These are phyloP conservation scores for Bugulina stolonifera DNA, from an alignment of 2,888 invertebrate genomes.

Conservation along the genomic window DNA sequence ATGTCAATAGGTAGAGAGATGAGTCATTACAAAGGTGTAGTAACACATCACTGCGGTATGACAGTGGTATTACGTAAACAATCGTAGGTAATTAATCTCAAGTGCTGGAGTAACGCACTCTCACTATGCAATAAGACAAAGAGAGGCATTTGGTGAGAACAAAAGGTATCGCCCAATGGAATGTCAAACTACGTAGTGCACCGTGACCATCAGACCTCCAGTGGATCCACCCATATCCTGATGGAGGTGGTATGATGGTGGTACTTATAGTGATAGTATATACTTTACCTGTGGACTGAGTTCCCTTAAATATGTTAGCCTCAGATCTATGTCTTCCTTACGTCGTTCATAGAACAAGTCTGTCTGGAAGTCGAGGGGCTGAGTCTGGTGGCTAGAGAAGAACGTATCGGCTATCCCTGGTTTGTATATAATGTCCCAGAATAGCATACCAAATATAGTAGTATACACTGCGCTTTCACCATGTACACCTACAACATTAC, in stretches of 20 bases:
- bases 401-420: slow-evolving; percentile 62
- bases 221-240: no score
- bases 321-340: slow-evolving; percentile 59
- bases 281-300: slow-evolving; percentile 35
- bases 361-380: slow-evolving; percentile 68
- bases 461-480: slow-evolving; percentile 66
- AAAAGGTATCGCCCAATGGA: background rate
- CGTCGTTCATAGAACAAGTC: slow-evolving; percentile 65
- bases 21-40: no score
- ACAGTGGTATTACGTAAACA: no score
- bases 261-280: no score
- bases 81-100: no score
- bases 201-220: no score
- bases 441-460: slow-evolving; percentile 63
- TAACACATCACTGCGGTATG: no score
- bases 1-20: no score
- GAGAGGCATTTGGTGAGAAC: background rate
- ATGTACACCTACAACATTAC: slow-evolving; percentile 60
- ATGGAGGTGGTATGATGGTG: no score
- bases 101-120: no score
- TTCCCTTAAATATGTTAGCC: slow-evolving; percentile 49
- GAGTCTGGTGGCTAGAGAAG: slow-evolving; percentile 62
- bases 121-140: no score
- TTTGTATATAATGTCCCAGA: slow-evolving; percentile 73
- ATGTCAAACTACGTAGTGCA: background rate